A percentile compares a stretch with the other conserved stretches of the same genome.
Evolutionary conservation across 2,113 vertebrate genomes (phyloP).

Genomic region (Campylorhamphus procurvoides): DNA sequence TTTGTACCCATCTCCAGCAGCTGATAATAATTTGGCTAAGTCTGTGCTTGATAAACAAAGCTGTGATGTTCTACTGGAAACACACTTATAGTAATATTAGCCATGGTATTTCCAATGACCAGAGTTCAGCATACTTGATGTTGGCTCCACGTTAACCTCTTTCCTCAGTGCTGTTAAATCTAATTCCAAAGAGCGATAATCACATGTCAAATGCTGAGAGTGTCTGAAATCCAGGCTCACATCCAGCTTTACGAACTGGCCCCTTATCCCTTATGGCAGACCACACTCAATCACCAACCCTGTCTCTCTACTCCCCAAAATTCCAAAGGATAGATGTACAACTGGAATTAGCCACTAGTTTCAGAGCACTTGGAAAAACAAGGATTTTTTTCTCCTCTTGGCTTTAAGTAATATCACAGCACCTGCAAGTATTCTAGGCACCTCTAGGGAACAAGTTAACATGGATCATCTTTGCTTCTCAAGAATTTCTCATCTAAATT

Average conservation of each 20-base stretch:
- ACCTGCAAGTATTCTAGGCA: conserved; percentile 26
- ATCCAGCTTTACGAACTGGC: not conserved
- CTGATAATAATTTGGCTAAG: conserved; percentile 59
- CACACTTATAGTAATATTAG: conserved; percentile 26
- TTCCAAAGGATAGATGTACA: not conserved
- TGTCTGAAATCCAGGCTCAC: conserved; percentile 26
- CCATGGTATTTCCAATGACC: conserved; percentile 22
- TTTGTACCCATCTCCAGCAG: conserved; percentile 56
- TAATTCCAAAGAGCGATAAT: conserved; percentile 27
- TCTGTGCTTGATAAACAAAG: conserved; percentile 3
- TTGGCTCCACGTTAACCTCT: conserved; percentile 15
- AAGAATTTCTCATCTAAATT: conserved; percentile 34
- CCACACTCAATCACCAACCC: not conserved
- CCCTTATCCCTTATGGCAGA: not conserved
- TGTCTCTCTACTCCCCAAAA: not conserved
- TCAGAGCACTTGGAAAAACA: not conserved
- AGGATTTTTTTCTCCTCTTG: not conserved
- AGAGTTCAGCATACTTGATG: conserved; percentile 44
- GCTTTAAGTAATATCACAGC: not conserved
- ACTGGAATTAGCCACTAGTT: not conserved
- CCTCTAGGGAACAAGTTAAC: not conserved
- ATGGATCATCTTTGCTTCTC: not conserved
- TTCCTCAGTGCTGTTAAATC: not conserved
- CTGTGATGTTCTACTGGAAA: conserved; percentile 49
- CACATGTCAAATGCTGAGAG: conserved; percentile 30